Base-by-base conservation (phyloP, 2,113 vertebrate genomes). In the Pteruthius melanotis region DNA sequence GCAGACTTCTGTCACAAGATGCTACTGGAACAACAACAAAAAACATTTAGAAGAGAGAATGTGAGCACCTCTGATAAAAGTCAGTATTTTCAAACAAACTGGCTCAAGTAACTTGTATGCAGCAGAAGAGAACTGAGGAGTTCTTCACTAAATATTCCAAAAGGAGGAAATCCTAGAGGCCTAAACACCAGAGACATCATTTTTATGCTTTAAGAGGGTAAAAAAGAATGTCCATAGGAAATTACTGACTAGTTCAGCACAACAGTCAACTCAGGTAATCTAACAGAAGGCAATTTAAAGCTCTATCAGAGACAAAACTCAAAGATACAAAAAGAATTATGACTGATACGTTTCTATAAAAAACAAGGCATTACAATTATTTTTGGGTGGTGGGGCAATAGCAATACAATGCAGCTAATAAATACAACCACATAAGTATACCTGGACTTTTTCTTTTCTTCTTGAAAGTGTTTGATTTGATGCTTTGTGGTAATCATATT, bases 331-430 rank as follows among this genome's bases (percentile, higher is more conserved):
- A 75, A 4, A 45, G 39, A 88, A 85, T 4, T 13, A 80, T 17
- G 20, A 40, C 52, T 37, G 39, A 15, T 16, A 53, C 0, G 0
- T 26, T 74, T 75, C 71, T 54, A 20, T 44, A 56, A n/a, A 49
- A 90, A 74, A 18, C 8, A 83, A 80, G 30, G 9, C 33, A 91
- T 47, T 80, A 39, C 76, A 74, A 68, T 23, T 13, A 1, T 24
- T 75, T 65, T 23, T 8, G 0, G 0, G 6, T 8, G 2, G 9
- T 35, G 10, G 15, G 27, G 9, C 42, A 78, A 65, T 1, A 89
- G 37, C 44, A 83, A 47, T 35, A 60, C 26, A 80, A 20, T 2
- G 31, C 17, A 74, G 24, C 24, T 61, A 75, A 49, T 24, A 66
- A 89, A 71, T 23, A 23, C 52, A 86, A 27, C 1, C 18, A 74